phyloP scores from a whole-genome alignment of 2,113 vertebrate genomes.

The Thinocorus orbignyianus region DNA sequence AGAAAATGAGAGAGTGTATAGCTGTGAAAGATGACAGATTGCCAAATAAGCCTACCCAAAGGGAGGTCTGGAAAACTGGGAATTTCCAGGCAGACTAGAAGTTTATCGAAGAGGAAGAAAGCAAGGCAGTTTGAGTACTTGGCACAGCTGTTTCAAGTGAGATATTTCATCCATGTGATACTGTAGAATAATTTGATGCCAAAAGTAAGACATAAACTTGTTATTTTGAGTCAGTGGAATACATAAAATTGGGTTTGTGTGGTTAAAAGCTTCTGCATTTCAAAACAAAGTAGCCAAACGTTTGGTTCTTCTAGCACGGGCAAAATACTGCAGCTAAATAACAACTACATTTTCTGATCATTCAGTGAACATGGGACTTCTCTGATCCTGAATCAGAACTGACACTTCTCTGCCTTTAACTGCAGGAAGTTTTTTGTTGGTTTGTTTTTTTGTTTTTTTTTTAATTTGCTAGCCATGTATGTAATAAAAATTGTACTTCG shows the following conservation, averaged over 20 bases:
- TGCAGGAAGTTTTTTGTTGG: no score
- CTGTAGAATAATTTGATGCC: constrained; percentile 1
- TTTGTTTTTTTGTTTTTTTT: no score
- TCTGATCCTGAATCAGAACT: background rate
- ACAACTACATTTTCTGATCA: background rate
- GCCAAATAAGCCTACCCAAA: background rate
- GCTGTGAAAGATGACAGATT: background rate
- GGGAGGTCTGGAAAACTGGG: background rate
- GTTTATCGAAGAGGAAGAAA: constrained; percentile 24
- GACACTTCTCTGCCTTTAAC: background rate
- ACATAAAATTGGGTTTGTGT: background rate
- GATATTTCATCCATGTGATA: background rate
- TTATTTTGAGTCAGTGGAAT: background rate
- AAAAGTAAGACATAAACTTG: background rate
- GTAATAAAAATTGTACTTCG: background rate
- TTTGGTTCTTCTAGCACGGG: background rate
- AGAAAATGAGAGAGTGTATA: background rate
- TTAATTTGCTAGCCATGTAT: background rate
- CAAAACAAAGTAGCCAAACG: background rate
- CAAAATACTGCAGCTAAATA: background rate
- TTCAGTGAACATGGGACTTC: background rate
- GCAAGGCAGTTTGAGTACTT: constrained; percentile 1
- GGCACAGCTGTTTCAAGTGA: constrained; percentile 54
- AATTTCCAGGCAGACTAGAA: constrained; percentile 12
- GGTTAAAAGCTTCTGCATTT: background rate